Evolutionary conservation across 2,113 vertebrate species (phyloP).

Genomic region (Microtus montanus): DNA sequence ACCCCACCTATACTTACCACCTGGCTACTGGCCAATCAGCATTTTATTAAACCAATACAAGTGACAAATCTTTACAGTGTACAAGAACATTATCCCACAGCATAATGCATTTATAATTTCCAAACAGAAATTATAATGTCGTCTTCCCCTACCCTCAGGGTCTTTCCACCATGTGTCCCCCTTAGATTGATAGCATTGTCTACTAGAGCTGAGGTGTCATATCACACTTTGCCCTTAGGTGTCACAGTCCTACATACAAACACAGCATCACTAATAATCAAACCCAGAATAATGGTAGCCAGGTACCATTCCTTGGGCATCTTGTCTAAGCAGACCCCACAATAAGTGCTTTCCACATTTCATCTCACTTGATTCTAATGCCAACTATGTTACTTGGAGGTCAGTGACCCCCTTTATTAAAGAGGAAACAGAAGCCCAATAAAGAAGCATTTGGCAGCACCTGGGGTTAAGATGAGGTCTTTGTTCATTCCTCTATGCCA

Average conservation of each 20-base stretch:
- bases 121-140: neutral
- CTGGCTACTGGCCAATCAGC: too few relatives aligned
- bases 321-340: neutral
- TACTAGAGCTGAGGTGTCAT: slow-evolving; percentile 32
- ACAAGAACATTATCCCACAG: too few relatives aligned
- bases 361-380: neutral
- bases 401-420: neutral
- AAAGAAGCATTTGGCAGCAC: neutral
- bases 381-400: neutral
- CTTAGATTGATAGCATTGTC: neutral
- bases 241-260: neutral
- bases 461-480: neutral
- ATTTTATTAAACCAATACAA: too few relatives aligned
- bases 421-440: neutral
- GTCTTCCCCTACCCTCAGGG: neutral
- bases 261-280: neutral
- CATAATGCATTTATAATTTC: neutral
- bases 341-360: neutral
- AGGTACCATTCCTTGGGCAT: neutral
- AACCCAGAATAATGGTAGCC: neutral
- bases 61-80: too few relatives aligned
- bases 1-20: too few relatives aligned
- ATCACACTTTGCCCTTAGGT: neutral
- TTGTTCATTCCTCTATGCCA: neutral
- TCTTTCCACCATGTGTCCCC: neutral